Percentiles rank a stretch among this genome's conserved stretches.
Evolutionary conservation across 2,113 vertebrate species (phyloP).

Genomic region (Ramphastos sulfuratus): DNA sequence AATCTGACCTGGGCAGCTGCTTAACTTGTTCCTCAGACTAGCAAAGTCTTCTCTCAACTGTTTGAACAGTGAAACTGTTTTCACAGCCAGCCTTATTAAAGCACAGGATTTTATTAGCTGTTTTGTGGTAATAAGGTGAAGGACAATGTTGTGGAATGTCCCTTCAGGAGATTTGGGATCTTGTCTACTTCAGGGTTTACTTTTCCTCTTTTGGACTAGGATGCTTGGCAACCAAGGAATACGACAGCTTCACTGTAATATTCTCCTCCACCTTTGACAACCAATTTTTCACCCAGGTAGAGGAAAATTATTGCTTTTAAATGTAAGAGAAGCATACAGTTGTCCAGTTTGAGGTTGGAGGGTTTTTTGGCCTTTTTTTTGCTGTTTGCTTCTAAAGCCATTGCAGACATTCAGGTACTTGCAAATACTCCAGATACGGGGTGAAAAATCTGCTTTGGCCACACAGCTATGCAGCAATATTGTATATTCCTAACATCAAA

Average conservation of each 20-base stretch:
- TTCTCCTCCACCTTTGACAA: slow-evolving; percentile 80
- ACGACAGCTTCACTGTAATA: slow-evolving; percentile 78
- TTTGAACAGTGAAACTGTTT: slow-evolving; percentile 60
- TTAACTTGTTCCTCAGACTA: slow-evolving; percentile 40
- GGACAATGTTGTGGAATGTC: slow-evolving; percentile 61
- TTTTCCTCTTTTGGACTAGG: slow-evolving; percentile 2
- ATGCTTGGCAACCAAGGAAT: slow-evolving; percentile 79
- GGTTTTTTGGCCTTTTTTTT: neutral
- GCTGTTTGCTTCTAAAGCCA: neutral
- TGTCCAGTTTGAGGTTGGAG: slow-evolving; percentile 13
- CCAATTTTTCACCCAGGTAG: slow-evolving; percentile 74
- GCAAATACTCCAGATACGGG: neutral
- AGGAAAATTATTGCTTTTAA: slow-evolving; percentile 71
- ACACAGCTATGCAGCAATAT: neutral
- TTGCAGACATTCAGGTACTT: neutral
- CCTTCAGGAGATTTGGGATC: slow-evolving; percentile 42
- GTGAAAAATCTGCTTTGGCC: neutral
- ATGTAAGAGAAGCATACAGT: slow-evolving; percentile 71
- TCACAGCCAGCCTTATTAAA: slow-evolving; percentile 60
- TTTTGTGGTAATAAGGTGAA: slow-evolving; percentile 62
- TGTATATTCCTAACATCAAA: neutral
- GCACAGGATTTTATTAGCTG: slow-evolving; percentile 77
- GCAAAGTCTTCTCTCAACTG: slow-evolving; percentile 45
- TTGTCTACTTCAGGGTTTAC: slow-evolving; percentile 16
- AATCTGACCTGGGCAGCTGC: slow-evolving; percentile 18